Conservation (phyloP, 2,888 invertebrate species). For the Clostera curtula region DNA sequence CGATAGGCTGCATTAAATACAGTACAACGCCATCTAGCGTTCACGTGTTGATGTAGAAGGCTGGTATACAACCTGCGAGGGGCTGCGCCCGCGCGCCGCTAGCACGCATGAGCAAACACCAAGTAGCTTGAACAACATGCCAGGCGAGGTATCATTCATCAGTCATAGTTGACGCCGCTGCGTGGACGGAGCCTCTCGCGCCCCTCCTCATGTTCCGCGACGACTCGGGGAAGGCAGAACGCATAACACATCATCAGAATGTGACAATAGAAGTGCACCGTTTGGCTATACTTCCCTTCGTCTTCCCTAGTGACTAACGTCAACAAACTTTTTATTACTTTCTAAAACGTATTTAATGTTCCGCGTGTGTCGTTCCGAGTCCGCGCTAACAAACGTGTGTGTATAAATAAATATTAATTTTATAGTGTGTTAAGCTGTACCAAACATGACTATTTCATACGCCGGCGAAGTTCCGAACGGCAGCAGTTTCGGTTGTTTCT, state of each 20-base stretch:
- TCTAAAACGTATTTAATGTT: slow-evolving; percentile 70
- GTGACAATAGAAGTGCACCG: slow-evolving; percentile 59
- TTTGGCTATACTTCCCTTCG: slow-evolving; percentile 51
- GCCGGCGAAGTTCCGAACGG: slow-evolving; percentile 93
- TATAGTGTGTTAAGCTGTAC: slow-evolving; percentile 47
- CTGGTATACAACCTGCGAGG: slow-evolving; percentile 24
- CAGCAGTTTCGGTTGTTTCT: slow-evolving; percentile 94
- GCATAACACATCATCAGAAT: slow-evolving; percentile 61
- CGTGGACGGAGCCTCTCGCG: slow-evolving; percentile 48
- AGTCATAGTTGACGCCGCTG: slow-evolving; percentile 48
- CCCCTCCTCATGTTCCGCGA: slow-evolving; percentile 36
- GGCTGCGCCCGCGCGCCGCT: slow-evolving; percentile 25
- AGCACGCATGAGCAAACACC: slow-evolving; percentile 38
- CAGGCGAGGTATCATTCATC: slow-evolving; percentile 35
- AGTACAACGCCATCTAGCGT: slow-evolving; percentile 25
- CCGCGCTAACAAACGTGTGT: slow-evolving; percentile 65
- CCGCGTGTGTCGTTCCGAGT: slow-evolving; percentile 63
- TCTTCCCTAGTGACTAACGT: slow-evolving; percentile 48
- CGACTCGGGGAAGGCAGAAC: slow-evolving; percentile 48
- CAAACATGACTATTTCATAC: slow-evolving; percentile 90
- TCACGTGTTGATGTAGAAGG: slow-evolving; percentile 12
- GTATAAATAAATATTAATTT: slow-evolving; percentile 65
- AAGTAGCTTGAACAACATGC: slow-evolving; percentile 40
- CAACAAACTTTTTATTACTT: slow-evolving; percentile 62
- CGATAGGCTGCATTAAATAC: slow-evolving; percentile 8